These are phyloP conservation scores for Amphimedon queenslandica DNA, from an alignment of 37 sponge, comb jelly and placozoan genomes.

Conservation along the genomic window DNA sequence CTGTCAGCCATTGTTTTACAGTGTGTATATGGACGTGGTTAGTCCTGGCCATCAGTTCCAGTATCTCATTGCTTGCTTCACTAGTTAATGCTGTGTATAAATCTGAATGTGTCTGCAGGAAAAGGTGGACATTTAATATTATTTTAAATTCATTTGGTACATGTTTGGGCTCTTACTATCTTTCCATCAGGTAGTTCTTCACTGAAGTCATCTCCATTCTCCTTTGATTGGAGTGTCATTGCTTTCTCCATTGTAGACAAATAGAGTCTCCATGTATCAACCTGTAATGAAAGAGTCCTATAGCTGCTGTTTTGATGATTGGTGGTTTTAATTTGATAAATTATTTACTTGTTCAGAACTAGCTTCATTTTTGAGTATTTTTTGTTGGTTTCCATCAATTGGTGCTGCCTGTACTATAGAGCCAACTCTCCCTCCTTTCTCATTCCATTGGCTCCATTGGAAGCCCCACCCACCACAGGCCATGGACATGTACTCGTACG, in stretches of 20 bases:
- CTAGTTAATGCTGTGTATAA: slow-evolving; percentile 46
- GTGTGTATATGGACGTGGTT: slow-evolving; percentile 34
- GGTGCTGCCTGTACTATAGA: slow-evolving; percentile 16
- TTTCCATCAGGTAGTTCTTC: too few species aligned
- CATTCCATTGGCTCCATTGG: slow-evolving; percentile 74
- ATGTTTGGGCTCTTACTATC: neutral
- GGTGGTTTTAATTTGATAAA: neutral
- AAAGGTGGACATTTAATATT: neutral
- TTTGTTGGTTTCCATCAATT: neutral
- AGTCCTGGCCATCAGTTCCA: slow-evolving; percentile 4
- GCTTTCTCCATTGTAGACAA: neutral
- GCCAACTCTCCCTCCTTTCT: slow-evolving; percentile 17
- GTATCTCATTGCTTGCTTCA: too few species aligned
- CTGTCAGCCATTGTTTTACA: slow-evolving; percentile 56
- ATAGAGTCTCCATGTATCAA: neutral
- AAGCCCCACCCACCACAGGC: slow-evolving; percentile 44
- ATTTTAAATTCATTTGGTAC: neutral
- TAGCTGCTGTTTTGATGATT: slow-evolving; percentile 1
- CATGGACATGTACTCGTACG: slow-evolving; percentile 74
- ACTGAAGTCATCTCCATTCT: too few species aligned
- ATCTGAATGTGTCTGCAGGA: slow-evolving; percentile 35
- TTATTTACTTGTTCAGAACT: neutral
- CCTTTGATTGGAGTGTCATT: too few species aligned
- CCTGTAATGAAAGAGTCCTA: neutral
- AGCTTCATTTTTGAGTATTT: neutral